Evolutionary conservation across 92 coral and sea anemone species (phyloP), one percentile per base, ranked within the genome.

Genomic region (Porites divaricata): DNA sequence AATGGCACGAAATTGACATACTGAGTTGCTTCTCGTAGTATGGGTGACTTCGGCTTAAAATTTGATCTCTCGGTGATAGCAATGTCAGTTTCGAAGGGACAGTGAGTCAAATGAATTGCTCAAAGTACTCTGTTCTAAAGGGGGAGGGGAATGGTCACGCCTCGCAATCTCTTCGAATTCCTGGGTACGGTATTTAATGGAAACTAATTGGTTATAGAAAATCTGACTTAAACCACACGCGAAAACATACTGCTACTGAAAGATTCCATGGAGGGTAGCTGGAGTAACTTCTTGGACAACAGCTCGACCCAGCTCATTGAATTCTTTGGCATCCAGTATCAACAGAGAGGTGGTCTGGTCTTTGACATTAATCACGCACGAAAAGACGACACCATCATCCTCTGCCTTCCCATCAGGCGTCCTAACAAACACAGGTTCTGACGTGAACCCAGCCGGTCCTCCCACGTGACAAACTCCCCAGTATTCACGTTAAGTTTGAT

Each of bases 371-470:
- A 90, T 90, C 19, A 95, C 95, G 41, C 89, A 83, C 19, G 96
- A 93, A 63, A 95, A 48, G 28, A 95, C 88, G 48, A 93, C 92
- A 19, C 98, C 98, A 61, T 90, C 98, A 68, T 95, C 98, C 70
- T 95, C 98, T 51, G 86, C 72, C 26, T 77, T 75, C 17, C 93
- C 86, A n/a, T 87, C 89, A 7, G 98, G 98, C 12, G 89, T 89
- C 72, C 90, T 84, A 22, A 95, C 85, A 61, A 95, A 95, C 80
- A 93, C 95, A 1, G 98, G 98, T 78, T 95, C 98, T 3, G 98
- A 95, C 1, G 94, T 63, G 57, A 71, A 87, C 35, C 78, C 84
- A 12, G 88, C 91, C 4, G 91, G 89, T 86, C 93, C 76, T 20
- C 28, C 98, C 98, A 95, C n/a, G 63, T 84, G 53, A 73, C 64